A percentile compares a stretch with the other conserved stretches of the same genome.
Conservation (phyloP, 2,797 vertebrate species). For the Sebastes trivittatus region DNA sequence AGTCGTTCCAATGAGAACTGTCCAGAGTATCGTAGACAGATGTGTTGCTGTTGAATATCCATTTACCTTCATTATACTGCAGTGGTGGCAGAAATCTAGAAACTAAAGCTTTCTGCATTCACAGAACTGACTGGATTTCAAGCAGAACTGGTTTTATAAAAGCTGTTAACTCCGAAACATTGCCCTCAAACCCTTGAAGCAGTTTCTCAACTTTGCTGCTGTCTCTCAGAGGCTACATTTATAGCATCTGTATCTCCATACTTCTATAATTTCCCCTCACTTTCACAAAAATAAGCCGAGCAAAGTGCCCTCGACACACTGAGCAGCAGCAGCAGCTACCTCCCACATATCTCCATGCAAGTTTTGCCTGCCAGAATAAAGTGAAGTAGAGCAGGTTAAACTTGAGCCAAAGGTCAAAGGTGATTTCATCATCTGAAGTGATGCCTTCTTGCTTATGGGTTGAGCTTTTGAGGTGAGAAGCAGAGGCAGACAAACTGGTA, state of each 20-base stretch:
- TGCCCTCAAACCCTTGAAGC: not conserved
- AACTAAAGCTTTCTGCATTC: not conserved
- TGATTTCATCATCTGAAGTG: not conserved
- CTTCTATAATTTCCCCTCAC: not conserved
- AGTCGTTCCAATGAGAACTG: not conserved
- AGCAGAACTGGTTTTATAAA: not conserved
- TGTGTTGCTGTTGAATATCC: not conserved
- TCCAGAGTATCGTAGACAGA: not conserved
- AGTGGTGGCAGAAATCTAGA: not conserved
- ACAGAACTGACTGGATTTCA: not conserved
- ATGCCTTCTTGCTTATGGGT: not conserved
- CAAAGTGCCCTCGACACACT: conserved; percentile 29
- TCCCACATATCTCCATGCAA: conserved; percentile 32
- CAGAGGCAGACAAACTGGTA: not conserved
- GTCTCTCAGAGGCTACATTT: not conserved
- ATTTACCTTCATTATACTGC: not conserved
- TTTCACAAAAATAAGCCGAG: conserved; percentile 18
- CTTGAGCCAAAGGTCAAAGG: conserved; percentile 29
- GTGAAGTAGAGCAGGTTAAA: not conserved
- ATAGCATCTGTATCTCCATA: not conserved
- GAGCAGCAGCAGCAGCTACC: conserved; percentile 21
- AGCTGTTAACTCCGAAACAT: not conserved
- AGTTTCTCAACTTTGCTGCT: not conserved
- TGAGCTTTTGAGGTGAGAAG: not conserved
- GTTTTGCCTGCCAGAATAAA: not conserved